These are phyloP conservation scores for Bombyx huttoni DNA, from an alignment of 2,888 invertebrate genomes.

Conservation along the genomic window DNA sequence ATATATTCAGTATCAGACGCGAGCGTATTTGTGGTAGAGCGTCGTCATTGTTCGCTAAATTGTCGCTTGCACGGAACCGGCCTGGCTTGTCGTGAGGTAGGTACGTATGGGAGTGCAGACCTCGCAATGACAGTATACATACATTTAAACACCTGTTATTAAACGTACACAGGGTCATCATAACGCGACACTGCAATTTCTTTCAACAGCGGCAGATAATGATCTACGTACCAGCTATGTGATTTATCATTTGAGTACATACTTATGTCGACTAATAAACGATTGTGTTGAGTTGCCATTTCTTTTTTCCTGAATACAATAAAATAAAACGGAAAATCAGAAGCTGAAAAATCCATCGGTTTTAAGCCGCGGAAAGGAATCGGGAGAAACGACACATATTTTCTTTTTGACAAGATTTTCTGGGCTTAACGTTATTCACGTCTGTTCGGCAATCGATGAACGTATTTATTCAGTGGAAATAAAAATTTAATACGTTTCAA, in stretches of 20 bases:
- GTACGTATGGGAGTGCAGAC: slow-evolving; percentile 40
- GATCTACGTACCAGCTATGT: slow-evolving; percentile 29
- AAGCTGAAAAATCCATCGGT: neutral
- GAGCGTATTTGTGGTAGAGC: slow-evolving; percentile 63
- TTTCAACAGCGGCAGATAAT: slow-evolving; percentile 64
- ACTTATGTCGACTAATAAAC: too few species aligned
- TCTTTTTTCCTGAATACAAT: too few species aligned
- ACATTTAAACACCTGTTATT: slow-evolving; percentile 71
- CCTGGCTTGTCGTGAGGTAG: slow-evolving; percentile 66
- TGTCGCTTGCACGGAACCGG: slow-evolving; percentile 70
- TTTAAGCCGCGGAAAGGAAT: slow-evolving; percentile 31
- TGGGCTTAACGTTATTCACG: slow-evolving; percentile 51
- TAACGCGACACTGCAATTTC: slow-evolving; percentile 47
- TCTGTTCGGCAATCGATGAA: slow-evolving; percentile 18
- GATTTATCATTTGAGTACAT: neutral
- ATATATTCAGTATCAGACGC: slow-evolving; percentile 52
- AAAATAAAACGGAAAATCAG: neutral
- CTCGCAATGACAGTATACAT: slow-evolving; percentile 63
- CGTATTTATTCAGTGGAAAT: neutral
- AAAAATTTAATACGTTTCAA: neutral
- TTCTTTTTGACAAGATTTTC: slow-evolving; percentile 40
- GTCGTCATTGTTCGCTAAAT: slow-evolving; percentile 72
- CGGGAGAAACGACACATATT: slow-evolving; percentile 34
- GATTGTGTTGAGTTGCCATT: too few species aligned
- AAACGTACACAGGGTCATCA: slow-evolving; percentile 60